Evolutionary conservation across 1,140 invertebrate genomes (phyloP).

Genomic region (Drosophila kepulauana): DNA sequence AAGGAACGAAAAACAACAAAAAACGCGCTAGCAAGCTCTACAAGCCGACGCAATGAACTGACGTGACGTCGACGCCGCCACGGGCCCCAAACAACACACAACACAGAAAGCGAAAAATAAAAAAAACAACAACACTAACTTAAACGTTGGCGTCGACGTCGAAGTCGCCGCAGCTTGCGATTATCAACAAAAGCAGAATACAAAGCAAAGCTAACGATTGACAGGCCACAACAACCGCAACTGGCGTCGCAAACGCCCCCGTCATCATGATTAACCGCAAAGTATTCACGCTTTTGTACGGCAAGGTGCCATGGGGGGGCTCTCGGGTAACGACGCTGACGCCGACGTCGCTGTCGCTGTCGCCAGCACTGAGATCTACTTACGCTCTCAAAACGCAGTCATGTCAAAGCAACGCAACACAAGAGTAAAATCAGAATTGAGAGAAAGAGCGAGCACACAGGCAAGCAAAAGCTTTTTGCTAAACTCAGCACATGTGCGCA

Average conservation of each 20-base stretch:
- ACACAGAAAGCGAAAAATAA: no score
- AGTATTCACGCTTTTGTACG: constrained; percentile 27
- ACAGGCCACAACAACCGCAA: constrained; percentile 63
- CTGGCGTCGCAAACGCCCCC: constrained; percentile 50
- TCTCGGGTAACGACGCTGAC: background rate
- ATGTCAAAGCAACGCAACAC: constrained; percentile 10
- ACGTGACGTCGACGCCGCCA: constrained; percentile 56
- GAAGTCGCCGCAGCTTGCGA: constrained; percentile 40
- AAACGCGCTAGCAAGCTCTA: constrained; percentile 68
- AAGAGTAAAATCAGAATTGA: constrained; percentile 15
- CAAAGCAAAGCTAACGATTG: constrained; percentile 55
- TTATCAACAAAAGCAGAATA: constrained; percentile 58
- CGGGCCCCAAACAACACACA: constrained; percentile 29
- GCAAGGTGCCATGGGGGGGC: background rate
- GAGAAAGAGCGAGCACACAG: constrained; percentile 14
- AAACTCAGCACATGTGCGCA: constrained; percentile 37
- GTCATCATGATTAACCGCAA: constrained; percentile 63
- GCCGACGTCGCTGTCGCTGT: constrained; percentile 2
- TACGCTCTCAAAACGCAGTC: constrained; percentile 44
- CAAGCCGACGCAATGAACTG: constrained; percentile 73
- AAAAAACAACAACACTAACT: background rate
- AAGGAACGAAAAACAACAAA: constrained; percentile 38
- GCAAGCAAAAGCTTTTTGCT: constrained; percentile 18
- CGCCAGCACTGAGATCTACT: constrained; percentile 44
- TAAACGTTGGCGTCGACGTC: constrained; percentile 28